phyloP scores from a whole-genome alignment of 2,797 vertebrate genomes.

The Sebastes hubbsi region DNA sequence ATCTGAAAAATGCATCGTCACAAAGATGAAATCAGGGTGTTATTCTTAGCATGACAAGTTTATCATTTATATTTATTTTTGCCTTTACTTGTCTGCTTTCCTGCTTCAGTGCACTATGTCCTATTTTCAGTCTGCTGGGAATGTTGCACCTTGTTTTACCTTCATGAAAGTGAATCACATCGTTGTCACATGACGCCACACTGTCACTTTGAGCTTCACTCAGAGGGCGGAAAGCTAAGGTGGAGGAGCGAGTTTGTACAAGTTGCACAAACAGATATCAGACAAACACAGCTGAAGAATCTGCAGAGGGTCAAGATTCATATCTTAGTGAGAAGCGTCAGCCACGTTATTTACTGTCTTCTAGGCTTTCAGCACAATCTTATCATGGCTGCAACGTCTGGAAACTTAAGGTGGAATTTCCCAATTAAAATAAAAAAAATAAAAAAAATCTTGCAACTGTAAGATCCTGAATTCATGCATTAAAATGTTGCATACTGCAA shows the following conservation, averaged over 20 bases:
- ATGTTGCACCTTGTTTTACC: background rate
- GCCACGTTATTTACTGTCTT: background rate
- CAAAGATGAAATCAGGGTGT: no score
- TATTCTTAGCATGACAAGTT: no score
- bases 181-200: background rate
- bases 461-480: no score
- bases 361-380: background rate
- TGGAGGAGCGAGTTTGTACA: conserved; percentile 4
- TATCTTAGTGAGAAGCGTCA: background rate
- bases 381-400: background rate
- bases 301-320: background rate
- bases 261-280: background rate
- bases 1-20: no score
- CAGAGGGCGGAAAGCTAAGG: background rate
- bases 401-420: no score
- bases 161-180: background rate
- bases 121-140: background rate
- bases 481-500: no score
- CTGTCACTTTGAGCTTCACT: background rate
- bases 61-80: no score
- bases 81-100: background rate
- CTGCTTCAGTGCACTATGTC: background rate
- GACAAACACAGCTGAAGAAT: background rate
- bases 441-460: no score
- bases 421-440: no score